Evolutionary conservation across 2,888 invertebrate genomes (phyloP).

Genomic region (Agrochola litura): DNA sequence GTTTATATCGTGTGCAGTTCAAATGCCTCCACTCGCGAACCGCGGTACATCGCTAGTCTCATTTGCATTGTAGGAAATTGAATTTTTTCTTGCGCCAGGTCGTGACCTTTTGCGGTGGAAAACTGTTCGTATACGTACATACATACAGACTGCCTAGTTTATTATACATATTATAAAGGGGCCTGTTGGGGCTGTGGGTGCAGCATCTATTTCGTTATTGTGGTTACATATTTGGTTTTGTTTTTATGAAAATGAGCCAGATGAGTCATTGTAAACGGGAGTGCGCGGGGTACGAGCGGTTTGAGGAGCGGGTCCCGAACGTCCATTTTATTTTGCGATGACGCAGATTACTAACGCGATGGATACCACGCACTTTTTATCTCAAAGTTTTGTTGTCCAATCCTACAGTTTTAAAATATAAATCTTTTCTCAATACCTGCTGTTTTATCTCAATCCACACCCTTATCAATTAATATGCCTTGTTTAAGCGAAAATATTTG

Average conservation of each 20-base stretch:
- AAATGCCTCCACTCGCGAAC: conserved; percentile 23
- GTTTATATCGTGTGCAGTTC: conserved; percentile 41
- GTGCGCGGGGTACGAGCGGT: background rate
- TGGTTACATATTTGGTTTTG: background rate
- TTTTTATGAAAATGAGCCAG: background rate
- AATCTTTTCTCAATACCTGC: background rate
- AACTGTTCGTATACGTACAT: conserved; percentile 1
- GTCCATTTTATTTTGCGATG: background rate
- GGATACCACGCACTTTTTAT: background rate
- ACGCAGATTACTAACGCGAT: background rate
- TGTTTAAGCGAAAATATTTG: background rate
- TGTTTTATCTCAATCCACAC: background rate
- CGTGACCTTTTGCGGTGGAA: conserved; percentile 30
- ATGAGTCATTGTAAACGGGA: no score
- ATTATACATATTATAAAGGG: background rate
- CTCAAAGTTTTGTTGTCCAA: background rate
- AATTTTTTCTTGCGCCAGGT: conserved; percentile 48
- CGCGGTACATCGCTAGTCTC: conserved; percentile 20
- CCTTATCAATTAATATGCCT: background rate
- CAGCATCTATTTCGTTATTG: conserved; percentile 3
- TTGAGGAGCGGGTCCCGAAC: no score
- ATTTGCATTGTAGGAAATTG: conserved; percentile 59
- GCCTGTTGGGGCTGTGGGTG: background rate
- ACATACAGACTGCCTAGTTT: background rate
- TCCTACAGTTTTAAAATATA: background rate